A percentile compares a stretch with the other conserved stretches of the same genome.
These are phyloP conservation scores for Popillia japonica DNA, from an alignment of 1,140 invertebrate genomes.

Conservation along the genomic window DNA sequence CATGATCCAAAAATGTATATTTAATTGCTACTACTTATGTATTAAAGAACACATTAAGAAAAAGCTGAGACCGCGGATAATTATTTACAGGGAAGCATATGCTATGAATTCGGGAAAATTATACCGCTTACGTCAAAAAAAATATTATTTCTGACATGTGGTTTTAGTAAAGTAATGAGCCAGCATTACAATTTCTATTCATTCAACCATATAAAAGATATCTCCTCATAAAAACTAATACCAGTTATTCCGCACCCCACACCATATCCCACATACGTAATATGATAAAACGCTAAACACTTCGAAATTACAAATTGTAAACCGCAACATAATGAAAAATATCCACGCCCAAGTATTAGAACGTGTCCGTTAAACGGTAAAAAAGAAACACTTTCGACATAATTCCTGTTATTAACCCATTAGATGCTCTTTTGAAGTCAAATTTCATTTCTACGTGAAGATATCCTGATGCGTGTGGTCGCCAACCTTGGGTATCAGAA, in stretches of 20 bases:
- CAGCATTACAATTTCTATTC: not conserved
- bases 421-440: not conserved
- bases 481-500: not conserved
- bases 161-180: not conserved
- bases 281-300: not conserved
- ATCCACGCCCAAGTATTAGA: not conserved
- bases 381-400: not conserved
- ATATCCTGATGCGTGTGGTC: constrained; percentile 40
- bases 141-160: too few relatives aligned
- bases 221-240: not conserved
- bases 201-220: not conserved
- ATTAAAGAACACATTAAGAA: too few relatives aligned
- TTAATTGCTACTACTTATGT: too few relatives aligned
- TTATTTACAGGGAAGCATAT: too few relatives aligned
- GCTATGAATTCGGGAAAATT: too few relatives aligned
- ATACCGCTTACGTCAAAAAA: too few relatives aligned
- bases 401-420: constrained; percentile 24
- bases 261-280: not conserved
- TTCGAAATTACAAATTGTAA: not conserved
- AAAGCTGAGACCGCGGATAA: too few relatives aligned
- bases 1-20: too few relatives aligned
- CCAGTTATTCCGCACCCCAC: constrained; percentile 4
- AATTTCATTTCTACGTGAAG: constrained; percentile 8
- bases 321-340: constrained; percentile 3
- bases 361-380: constrained; percentile 17